phyloP scores from a whole-genome alignment of 2,888 invertebrate genomes.

The Callosobruchus maculatus region DNA sequence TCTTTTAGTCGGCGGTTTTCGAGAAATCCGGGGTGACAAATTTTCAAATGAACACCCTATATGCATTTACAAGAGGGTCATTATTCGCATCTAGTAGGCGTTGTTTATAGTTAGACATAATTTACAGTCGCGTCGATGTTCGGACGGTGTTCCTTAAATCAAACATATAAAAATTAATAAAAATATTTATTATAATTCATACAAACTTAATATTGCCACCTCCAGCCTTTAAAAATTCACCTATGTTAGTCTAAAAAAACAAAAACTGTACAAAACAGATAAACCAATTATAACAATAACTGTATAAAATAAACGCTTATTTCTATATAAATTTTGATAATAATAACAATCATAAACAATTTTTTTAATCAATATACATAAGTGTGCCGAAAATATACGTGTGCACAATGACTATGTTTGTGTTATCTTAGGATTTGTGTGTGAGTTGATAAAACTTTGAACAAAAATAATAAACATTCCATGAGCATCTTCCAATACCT shows the following conservation, averaged over 20 bases:
- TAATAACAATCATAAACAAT: background rate
- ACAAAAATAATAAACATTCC: no score
- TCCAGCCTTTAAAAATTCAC: constrained; percentile 39
- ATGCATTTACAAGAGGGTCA: no score
- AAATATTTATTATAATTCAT: background rate
- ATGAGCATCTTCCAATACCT: no score
- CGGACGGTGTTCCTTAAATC: background rate
- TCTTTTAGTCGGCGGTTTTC: no score
- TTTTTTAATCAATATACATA: no score
- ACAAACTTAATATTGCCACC: constrained; percentile 44
- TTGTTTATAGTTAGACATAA: no score
- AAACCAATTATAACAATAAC: constrained; percentile 14
- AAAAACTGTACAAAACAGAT: constrained; percentile 19
- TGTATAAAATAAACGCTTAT: constrained; percentile 1
- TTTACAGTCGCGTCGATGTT: no score
- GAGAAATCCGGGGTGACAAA: no score
- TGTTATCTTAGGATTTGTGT: background rate
- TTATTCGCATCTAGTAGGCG: no score
- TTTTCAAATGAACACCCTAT: no score
- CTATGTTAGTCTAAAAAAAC: background rate
- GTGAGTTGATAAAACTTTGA: no score
- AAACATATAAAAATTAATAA: background rate
- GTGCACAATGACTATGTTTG: background rate
- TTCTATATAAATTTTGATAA: background rate
- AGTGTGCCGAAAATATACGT: background rate